phyloP scores from a whole-genome alignment of 2,888 invertebrate genomes.

The Caenorhabditis sinica region DNA sequence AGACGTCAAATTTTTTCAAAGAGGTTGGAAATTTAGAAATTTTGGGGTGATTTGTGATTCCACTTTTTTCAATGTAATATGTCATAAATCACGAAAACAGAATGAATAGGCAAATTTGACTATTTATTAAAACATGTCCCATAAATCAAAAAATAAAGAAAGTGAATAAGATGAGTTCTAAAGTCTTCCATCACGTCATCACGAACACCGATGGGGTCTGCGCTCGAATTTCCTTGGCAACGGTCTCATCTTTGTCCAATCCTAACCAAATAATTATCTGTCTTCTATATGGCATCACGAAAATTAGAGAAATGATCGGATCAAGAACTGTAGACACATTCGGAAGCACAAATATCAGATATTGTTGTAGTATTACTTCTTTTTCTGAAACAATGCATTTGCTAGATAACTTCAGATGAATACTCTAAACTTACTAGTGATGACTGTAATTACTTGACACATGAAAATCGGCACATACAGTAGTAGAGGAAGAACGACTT shows the following conservation, averaged over 20 bases:
- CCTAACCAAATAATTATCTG: background rate
- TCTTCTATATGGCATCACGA: conserved; percentile 25
- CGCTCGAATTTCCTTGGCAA: background rate
- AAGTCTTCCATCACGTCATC: background rate
- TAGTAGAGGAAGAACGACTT: conserved; percentile 3
- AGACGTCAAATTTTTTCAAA: background rate
- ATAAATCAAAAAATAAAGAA: too few relatives aligned
- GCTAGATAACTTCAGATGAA: too few relatives aligned
- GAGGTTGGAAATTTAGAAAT: background rate
- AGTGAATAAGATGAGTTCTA: background rate
- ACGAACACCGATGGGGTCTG: background rate
- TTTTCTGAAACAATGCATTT: conserved; percentile 1
- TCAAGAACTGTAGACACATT: conserved; percentile 5
- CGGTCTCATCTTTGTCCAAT: background rate
- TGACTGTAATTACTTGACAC: background rate
- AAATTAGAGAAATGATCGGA: conserved; percentile 19
- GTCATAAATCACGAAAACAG: too few relatives aligned
- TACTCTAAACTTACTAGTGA: conserved; percentile 16
- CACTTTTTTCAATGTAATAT: too few relatives aligned
- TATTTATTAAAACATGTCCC: too few relatives aligned
- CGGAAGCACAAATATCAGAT: conserved; percentile 4
- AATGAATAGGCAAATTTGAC: too few relatives aligned
- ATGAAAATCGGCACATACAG: background rate
- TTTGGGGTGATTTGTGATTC: too few relatives aligned
- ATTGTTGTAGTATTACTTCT: conserved; percentile 15